Evolutionary conservation across 2,888 invertebrate genomes (phyloP).

Genomic region (Junonia oenone): DNA sequence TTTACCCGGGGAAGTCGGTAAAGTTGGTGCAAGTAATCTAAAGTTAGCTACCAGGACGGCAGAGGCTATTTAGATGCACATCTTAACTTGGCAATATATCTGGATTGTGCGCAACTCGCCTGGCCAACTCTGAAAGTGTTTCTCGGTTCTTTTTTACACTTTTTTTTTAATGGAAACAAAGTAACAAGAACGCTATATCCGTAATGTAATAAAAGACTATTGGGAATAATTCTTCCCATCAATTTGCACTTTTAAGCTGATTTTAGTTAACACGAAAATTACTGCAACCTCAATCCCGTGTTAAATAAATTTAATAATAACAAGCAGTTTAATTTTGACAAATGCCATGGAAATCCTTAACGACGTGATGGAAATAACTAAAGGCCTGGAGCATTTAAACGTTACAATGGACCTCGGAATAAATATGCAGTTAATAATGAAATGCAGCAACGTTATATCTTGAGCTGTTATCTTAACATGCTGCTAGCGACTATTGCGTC

Average conservation of each 20-base stretch:
- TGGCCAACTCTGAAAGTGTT: slow-evolving; percentile 51
- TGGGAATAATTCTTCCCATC: slow-evolving; percentile 14
- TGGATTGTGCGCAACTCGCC: slow-evolving; percentile 53
- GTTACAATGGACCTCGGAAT: slow-evolving; percentile 6
- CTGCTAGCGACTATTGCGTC: slow-evolving; percentile 10
- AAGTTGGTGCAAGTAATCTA: slow-evolving; percentile 78
- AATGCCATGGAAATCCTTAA: not conserved
- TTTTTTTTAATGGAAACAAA: slow-evolving; percentile 39
- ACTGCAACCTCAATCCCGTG: not conserved
- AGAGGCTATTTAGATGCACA: slow-evolving; percentile 79
- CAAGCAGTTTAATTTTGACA: not conserved
- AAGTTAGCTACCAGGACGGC: slow-evolving; percentile 73
- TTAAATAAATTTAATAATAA: not conserved
- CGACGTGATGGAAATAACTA: not conserved
- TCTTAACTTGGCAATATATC: slow-evolving; percentile 77
- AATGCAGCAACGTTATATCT: slow-evolving; percentile 5
- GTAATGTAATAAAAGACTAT: slow-evolving; percentile 48
- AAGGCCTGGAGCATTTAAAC: not conserved
- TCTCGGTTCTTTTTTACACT: slow-evolving; percentile 38
- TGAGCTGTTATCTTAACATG: slow-evolving; percentile 7
- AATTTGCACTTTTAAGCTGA: not conserved
- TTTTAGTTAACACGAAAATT: not conserved
- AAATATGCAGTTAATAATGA: slow-evolving; percentile 15
- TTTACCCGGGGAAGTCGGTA: slow-evolving; percentile 49
- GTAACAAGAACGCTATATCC: slow-evolving; percentile 42